Evolutionary conservation across 2,113 vertebrate species (phyloP), one percentile per base, ranked within the genome.

Genomic region (Sander vitreus): DNA sequence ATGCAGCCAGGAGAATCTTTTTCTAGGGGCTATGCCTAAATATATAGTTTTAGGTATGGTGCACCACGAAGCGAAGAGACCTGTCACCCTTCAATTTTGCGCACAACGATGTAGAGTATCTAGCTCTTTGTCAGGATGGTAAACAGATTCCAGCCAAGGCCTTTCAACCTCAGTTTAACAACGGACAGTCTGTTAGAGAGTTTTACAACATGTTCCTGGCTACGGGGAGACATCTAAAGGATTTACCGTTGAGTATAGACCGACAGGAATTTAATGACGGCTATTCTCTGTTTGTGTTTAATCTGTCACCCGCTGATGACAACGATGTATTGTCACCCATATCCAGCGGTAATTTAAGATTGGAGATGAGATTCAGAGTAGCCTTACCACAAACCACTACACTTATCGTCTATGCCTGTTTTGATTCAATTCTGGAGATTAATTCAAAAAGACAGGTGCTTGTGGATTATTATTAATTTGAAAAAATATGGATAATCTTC

Each of bases 301-400:
- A 58, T 36, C 43, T 78, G 2, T 33, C 27, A 6, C 21, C 36
- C 0, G 2, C 5, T 0, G 39, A 73, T 4, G 68, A 72, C 51
- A 36, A 0, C 4, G 60, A 80, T 0, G 69, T 39, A 0, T 11
- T 71, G 6, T 63, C 55, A 10, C 2, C 30, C 2, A 4, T 73
- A 7, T 60, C 71, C 9, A 73, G 48, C 9, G 55, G 55, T 0
- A 27, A 4, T 39, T 39, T 57, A 9, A 57, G 69, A 23, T 33
- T 57, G 30, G 69, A 72, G 13, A 71, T 71, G 30, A 55, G 69
- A 71, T 71, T 71, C 51, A 71, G 30, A 43, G 50, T 36, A 33
- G 55, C 54, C 3, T 3, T 53, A 2, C 54, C 71, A 0, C 36
- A 75, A 1, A 68, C 71, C 7, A 54, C 36, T 15, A 73, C 57